Base-by-base conservation (phyloP, 1,140 invertebrate genomes). In the Drosophila mauritiana region DNA sequence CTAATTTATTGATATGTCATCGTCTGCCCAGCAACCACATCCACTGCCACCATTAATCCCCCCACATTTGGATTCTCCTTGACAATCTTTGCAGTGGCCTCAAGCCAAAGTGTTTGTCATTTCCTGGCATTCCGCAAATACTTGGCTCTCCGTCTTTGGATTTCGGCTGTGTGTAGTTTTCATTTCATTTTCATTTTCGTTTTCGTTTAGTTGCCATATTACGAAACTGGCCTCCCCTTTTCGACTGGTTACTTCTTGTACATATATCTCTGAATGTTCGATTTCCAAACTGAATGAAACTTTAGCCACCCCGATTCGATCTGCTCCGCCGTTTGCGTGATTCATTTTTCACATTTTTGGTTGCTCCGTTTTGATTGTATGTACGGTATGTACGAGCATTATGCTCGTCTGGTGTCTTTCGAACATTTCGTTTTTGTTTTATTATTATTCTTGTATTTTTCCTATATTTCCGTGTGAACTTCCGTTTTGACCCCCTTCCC, bases 391-490 rank as follows among this genome's bases (percentile, higher is more conserved):
- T 59, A 76, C 74, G 64, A 73, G 72, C 59, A 78, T 80, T 64
- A 77, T 85, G 77, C 78, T 74, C 73, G 67, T 81, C 62, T 69
- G 57, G 46, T 59, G 67, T 61, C 54, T 81, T 57, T 70, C 56
- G 72, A 45, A 39, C 31, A 39, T 76, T 61, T 67, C 40, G 45
- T 43, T 70, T 52, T 61, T 39, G 17, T 78, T 70, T 54, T 73
- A 80, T 67, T 84, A 59, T 83, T 83, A 79, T 78, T 57, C 79
- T 83, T 68, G 67, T 81, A 75, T 86, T 82, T 82, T 80, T 64
- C 52, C 67, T 80, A 89, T 89, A 89, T 88, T 88, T 88, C 83
- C 84, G 85, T 88, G 84, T 88, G 85, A 88, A 88, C 84, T 88
- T 88, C 84, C 84, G 84, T 80, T 88, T 88, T 73, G 48, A 51